Base-by-base conservation (phyloP, 2,113 vertebrate genomes). In the Platichthys stellatus region DNA sequence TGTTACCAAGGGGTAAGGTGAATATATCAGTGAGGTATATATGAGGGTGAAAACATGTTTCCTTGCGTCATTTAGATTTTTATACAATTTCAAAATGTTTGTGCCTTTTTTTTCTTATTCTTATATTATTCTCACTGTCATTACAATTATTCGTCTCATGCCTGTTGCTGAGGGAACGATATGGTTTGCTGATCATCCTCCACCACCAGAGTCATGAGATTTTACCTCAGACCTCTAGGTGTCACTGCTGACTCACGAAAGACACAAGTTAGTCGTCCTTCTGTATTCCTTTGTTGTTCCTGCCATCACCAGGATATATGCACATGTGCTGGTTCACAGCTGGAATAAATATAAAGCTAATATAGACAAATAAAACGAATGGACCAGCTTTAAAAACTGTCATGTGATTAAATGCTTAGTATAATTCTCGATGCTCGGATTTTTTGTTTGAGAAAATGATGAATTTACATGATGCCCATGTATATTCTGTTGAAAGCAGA, bases 161-260 rank as follows among this genome's bases (percentile, higher is more conserved):
- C 3, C 60, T 63, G 5, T 7, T 35, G 8, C 57, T 31, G 3
- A 56, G 63, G 0, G 26, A 38, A 47, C 28, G 2, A 20, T 5
- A 28, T 65, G 13, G 49, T 24, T 54, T 6, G 17, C 1, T 1
- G 66, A 63, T 74, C n/a, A 20, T 64, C 4, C 51, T 58, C 26
- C 7, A 56, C 15, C 17, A 57, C 23, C 21, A 15, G 38, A 69
- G 26, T 43, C 12, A 31, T 76, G 84, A 28, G 65, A 60, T 85
- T 78, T 26, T 12, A 56, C 2, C 0, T 65, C 0, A 21, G 14
- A 57, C 86, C 92, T 87, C 47, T 74, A 24, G 89, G 63, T 87
- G 92, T 82, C 92, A 74, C 83, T 91, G 76, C 72, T 81, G 82
- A 38, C 76, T 82, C 24, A 80, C 23, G 69, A 84, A 88, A 86